These are phyloP conservation scores for Gymnosoma rotundatum DNA, from an alignment of 2,888 invertebrate species.

Conservation along the genomic window DNA sequence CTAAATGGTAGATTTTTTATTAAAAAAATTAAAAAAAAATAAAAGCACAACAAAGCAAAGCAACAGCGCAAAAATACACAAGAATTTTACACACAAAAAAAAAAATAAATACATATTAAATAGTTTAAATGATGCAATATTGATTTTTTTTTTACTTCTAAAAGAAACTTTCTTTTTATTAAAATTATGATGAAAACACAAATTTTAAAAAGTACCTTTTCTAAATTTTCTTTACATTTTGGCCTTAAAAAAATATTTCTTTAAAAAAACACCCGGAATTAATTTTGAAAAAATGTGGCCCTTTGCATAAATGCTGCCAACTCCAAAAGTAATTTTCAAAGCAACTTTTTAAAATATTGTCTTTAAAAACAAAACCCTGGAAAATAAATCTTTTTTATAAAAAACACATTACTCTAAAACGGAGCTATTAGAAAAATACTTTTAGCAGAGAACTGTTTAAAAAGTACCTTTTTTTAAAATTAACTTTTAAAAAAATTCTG, in stretches of 20 bases:
- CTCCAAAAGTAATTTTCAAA: too few relatives aligned
- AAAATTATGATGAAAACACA: neutral
- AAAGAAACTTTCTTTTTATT: neutral
- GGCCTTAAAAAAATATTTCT: too few relatives aligned
- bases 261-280: too few relatives aligned
- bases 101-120: too few relatives aligned
- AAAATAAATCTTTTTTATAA: neutral
- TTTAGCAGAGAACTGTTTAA: neutral
- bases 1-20: constrained; percentile 30
- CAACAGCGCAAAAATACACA: neutral
- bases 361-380: neutral
- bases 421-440: neutral
- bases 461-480: neutral
- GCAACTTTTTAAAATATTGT: too few relatives aligned
- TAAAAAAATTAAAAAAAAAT: constrained; percentile 1
- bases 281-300: too few relatives aligned
- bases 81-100: neutral
- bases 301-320: too few relatives aligned
- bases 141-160: too few relatives aligned
- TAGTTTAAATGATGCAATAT: neutral
- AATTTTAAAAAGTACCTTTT: too few relatives aligned
- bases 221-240: too few relatives aligned
- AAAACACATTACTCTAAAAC: too few relatives aligned
- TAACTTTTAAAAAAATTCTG: neutral
- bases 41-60: neutral